These are phyloP conservation scores for Willisornis vidua DNA, from an alignment of 2,113 vertebrate species.

Conservation along the genomic window DNA sequence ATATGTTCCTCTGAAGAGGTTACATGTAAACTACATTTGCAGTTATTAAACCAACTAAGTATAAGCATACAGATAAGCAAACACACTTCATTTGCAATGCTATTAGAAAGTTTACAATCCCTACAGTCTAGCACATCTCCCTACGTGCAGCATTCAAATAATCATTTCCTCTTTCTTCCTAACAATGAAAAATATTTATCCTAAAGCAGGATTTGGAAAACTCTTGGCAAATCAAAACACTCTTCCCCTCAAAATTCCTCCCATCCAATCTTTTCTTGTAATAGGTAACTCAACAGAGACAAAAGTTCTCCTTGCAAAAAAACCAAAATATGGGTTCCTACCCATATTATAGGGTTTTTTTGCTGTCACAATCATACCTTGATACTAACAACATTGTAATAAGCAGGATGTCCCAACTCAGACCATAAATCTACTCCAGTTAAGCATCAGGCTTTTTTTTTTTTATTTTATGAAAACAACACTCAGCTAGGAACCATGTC, in stretches of 20 bases:
- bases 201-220: neutral
- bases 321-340: neutral
- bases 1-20: neutral
- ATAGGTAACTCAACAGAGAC: neutral
- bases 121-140: neutral
- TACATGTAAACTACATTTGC: neutral
- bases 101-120: neutral
- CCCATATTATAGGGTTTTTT: neutral
- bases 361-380: neutral
- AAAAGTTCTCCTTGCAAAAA: neutral
- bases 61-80: neutral
- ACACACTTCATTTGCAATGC: neutral
- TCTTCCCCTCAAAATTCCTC: neutral
- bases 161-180: neutral
- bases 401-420: neutral
- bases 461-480: neutral
- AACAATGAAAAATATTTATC: neutral
- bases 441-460: neutral
- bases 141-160: neutral
- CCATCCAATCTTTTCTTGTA: neutral
- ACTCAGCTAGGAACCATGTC: neutral
- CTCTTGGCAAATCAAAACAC: neutral
- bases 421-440: neutral
- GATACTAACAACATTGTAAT: accelerated
- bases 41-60: neutral